Evolutionary conservation across 2,888 invertebrate species (phyloP).

Genomic region (Erebia aethiops): DNA sequence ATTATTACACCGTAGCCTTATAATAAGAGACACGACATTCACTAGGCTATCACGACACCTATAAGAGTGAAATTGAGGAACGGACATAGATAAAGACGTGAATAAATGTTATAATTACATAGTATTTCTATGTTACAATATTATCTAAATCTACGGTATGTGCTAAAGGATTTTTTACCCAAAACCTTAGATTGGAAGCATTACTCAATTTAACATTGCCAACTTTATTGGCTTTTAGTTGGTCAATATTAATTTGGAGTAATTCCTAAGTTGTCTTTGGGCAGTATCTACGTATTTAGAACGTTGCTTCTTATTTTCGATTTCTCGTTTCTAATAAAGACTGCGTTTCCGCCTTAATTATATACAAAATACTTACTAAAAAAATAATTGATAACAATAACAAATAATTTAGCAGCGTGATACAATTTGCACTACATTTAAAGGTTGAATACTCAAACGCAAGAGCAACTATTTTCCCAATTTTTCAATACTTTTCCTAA

Average conservation of each 20-base stretch:
- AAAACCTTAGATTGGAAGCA: slow-evolving; percentile 29
- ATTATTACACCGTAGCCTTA: slow-evolving; percentile 49
- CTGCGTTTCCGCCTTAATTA: slow-evolving; percentile 30
- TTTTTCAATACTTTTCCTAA: not conserved
- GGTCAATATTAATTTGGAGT: slow-evolving; percentile 14
- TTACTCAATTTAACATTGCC: slow-evolving; percentile 20
- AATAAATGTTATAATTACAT: slow-evolving; percentile 61
- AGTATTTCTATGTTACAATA: slow-evolving; percentile 63
- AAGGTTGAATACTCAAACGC: slow-evolving; percentile 27
- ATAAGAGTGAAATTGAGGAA: slow-evolving; percentile 81
- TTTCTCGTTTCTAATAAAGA: slow-evolving; percentile 38
- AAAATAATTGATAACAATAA: slow-evolving; percentile 30
- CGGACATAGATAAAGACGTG: slow-evolving; percentile 76
- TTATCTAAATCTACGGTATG: slow-evolving; percentile 50
- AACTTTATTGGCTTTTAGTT: not conserved
- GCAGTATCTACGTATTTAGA: slow-evolving; percentile 38
- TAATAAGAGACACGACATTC: slow-evolving; percentile 75
- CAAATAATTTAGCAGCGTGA: slow-evolving; percentile 28
- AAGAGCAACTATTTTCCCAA: slow-evolving; percentile 11
- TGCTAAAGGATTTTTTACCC: slow-evolving; percentile 47
- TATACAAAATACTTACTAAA: slow-evolving; percentile 29
- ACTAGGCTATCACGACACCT: slow-evolving; percentile 81
- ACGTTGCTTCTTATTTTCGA: slow-evolving; percentile 38
- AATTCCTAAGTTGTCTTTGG: slow-evolving; percentile 28
- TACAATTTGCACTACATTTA: slow-evolving; percentile 22